phyloP scores from a whole-genome alignment of 2,797 vertebrate species.

The Neostethus bicornis region DNA sequence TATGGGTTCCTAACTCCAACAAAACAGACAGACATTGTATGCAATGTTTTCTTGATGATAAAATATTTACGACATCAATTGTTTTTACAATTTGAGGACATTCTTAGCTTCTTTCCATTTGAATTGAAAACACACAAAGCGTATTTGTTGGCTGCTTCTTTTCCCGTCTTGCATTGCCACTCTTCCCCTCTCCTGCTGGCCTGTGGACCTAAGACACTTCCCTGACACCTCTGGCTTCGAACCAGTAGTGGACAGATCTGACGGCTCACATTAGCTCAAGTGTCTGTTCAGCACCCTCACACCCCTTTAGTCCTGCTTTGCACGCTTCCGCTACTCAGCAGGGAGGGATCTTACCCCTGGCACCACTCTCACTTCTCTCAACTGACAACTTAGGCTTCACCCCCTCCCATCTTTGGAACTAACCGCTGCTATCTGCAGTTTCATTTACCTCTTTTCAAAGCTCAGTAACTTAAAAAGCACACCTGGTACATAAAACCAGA shows the following conservation, averaged over 20 bases:
- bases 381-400: conserved; percentile 31
- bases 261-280: conserved; percentile 83
- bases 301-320: conserved; percentile 72
- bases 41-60: conserved; percentile 54
- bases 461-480: conserved; percentile 50
- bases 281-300: conserved; percentile 79
- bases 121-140: not conserved
- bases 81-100: not conserved
- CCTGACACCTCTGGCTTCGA: conserved; percentile 71
- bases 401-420: conserved; percentile 36
- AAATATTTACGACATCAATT: not conserved
- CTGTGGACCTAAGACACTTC: conserved; percentile 69
- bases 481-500: conserved; percentile 32
- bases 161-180: not conserved
- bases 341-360: conserved; percentile 50
- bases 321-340: conserved; percentile 79
- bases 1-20: conserved; percentile 64
- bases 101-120: not conserved
- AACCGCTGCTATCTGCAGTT: conserved; percentile 38
- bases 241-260: conserved; percentile 76
- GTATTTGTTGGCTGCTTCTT: not conserved
- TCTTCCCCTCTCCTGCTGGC: conserved; percentile 16
- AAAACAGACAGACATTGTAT: conserved; percentile 40
- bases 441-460: conserved; percentile 42
- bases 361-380: conserved; percentile 53